Conservation (phyloP, 2,888 invertebrate species). For the Capitulum mitella region DNA sequence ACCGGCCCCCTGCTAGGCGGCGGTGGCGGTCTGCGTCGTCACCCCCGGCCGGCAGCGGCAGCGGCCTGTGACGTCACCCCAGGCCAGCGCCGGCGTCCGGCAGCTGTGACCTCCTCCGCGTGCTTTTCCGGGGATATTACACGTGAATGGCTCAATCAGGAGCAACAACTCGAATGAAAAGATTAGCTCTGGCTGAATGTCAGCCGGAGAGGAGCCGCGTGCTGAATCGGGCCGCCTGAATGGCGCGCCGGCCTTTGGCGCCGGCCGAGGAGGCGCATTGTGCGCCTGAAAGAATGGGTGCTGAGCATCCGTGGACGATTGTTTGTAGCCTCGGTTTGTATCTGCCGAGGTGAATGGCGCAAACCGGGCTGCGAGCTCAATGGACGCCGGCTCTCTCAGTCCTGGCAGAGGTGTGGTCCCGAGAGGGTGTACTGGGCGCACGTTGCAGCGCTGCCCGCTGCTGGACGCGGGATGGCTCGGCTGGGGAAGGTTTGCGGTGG, state of each 20-base stretch:
- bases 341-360: background rate
- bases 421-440: background rate
- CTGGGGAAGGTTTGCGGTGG: no score
- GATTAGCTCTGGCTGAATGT: background rate
- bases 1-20: no score
- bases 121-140: background rate
- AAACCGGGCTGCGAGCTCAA: background rate
- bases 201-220: background rate
- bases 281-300: background rate
- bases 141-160: background rate
- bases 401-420: background rate
- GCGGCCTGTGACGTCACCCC: no score
- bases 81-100: no score
- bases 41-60: no score
- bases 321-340: background rate
- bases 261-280: background rate
- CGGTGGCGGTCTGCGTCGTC: no score
- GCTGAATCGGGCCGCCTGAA: background rate
- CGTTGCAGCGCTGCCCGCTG: background rate
- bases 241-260: background rate
- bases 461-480: no score
- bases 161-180: slow-evolving; percentile 1
- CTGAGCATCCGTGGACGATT: background rate
- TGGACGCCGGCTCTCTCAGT: background rate
- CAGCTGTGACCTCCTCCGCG: no score